Evolutionary conservation across 2,888 invertebrate genomes (phyloP), one percentile per base, ranked within the genome.

Genomic region (Cataglyphis altisquamis): DNA sequence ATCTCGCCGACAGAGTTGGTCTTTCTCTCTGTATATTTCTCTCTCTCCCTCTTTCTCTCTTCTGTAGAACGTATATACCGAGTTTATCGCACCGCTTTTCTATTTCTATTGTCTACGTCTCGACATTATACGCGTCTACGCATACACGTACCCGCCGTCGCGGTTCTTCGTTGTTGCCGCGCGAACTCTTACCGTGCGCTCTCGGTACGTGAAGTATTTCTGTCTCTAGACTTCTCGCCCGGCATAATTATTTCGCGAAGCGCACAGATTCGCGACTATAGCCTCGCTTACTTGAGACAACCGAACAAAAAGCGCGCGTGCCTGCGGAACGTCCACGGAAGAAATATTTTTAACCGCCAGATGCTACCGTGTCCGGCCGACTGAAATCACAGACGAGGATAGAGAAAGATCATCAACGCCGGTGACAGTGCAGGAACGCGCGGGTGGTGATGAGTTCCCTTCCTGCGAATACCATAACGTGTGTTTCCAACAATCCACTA

Each of bases 281-380:
- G 83, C 21, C 85, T 84, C 83, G 81, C 41, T 86, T 86, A 88
- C 87, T 18, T 18, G 72, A 86, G 87, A 70, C 87, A 84, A 32
- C 87, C 82, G 89, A 89, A 90, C 89, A 86, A 89, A 90, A 91
- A 90, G 83, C 82, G 83, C 83, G 72, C 86, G 78, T 48, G 66
- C 48, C 84, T 83, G 81, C 82, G 81, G 81, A 74, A 67, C 75
- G 85, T 83, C 86, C 72, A 82, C 78, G 89, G 87, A 90, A 90
- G 90, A 92, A 91, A 92, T 92, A 93, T 93, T 93, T 92, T 92
- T 90, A 92, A 88, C 90, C 88, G 81, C 91, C 92, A 92, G 92
- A 92, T 91, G 91, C 88, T 87, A 89, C 89, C 90, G 90, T 88
- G 87, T 87, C 88, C 86, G 85, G 87, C 80, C 75, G 88, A 86